A percentile compares a stretch with the other conserved stretches of the same genome.
Conservation (phyloP, 2,797 vertebrate genomes). For the Dipus sagitta region DNA sequence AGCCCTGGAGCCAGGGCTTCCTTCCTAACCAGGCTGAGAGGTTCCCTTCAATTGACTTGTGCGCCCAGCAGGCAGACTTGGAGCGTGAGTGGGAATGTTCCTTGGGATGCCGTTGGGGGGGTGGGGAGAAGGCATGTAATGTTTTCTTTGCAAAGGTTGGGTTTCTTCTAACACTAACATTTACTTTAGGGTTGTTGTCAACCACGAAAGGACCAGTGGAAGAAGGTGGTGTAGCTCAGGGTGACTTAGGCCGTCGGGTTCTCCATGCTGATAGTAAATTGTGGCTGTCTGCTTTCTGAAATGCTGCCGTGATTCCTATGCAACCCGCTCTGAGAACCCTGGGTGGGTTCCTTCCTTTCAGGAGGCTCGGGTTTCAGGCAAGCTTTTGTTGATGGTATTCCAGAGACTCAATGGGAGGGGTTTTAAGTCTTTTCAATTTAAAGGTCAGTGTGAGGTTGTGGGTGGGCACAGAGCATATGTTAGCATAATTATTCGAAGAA, state of each 20-base stretch:
- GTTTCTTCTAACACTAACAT: slow-evolving; percentile 66
- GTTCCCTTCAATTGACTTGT: not conserved
- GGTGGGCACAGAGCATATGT: not conserved
- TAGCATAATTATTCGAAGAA: slow-evolving; percentile 1
- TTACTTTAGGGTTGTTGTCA: slow-evolving; percentile 62
- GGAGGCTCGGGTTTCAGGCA: slow-evolving; percentile 16
- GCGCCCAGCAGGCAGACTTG: not conserved
- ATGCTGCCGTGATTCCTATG: slow-evolving; percentile 37
- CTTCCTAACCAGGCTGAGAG: not conserved
- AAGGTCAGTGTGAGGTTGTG: not conserved
- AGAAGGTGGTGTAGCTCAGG: not conserved
- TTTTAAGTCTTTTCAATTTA: not conserved
- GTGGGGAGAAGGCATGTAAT: not conserved
- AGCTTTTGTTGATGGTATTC: not conserved
- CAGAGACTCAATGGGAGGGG: not conserved
- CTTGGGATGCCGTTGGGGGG: slow-evolving; percentile 19
- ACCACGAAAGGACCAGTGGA: slow-evolving; percentile 25
- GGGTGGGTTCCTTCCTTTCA: slow-evolving; percentile 39
- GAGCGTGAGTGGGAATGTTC: slow-evolving; percentile 1
- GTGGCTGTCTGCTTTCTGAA: slow-evolving; percentile 1
- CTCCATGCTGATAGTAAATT: slow-evolving; percentile 14
- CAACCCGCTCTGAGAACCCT: not conserved
- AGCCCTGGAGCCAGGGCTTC: not conserved
- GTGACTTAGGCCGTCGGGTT: not conserved
- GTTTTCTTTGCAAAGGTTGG: slow-evolving; percentile 59